phyloP scores from a whole-genome alignment of 2,888 invertebrate genomes.

The Archips crataeganus region DNA sequence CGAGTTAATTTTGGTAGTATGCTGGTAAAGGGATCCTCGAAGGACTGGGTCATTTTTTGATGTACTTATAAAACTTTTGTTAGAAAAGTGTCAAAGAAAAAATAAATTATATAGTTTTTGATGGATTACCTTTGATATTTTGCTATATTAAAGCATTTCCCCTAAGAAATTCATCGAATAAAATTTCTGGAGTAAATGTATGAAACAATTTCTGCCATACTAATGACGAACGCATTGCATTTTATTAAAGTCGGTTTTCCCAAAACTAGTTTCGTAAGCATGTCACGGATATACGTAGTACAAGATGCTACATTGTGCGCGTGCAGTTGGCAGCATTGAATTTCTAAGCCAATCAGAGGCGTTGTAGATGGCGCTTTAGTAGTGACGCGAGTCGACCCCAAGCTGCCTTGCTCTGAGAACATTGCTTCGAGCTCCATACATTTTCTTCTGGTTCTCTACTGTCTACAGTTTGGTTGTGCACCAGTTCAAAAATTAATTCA shows the following conservation, averaged over 20 bases:
- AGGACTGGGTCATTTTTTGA: constrained; percentile 80
- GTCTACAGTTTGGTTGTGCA: constrained; percentile 85
- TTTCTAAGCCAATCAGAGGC: constrained; percentile 68
- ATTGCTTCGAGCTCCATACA: constrained; percentile 85
- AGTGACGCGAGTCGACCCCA: constrained; percentile 82
- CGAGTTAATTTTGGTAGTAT: constrained; percentile 79
- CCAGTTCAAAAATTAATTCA: constrained; percentile 85
- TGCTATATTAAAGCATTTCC: constrained; percentile 58
- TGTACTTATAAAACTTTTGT: constrained; percentile 76
- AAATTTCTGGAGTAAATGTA: constrained; percentile 77
- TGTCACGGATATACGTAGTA: constrained; percentile 84
- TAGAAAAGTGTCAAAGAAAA: constrained; percentile 59
- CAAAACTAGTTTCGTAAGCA: constrained; percentile 47
- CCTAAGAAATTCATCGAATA: constrained; percentile 62
- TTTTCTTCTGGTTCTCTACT: constrained; percentile 85
- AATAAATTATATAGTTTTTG: constrained; percentile 54
- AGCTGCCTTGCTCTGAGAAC: constrained; percentile 83
- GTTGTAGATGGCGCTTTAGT: constrained; percentile 78
- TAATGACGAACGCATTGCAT: constrained; percentile 47
- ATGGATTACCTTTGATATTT: constrained; percentile 53
- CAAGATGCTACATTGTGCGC: constrained; percentile 62
- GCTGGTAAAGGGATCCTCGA: constrained; percentile 72
- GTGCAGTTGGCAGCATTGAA: constrained; percentile 71
- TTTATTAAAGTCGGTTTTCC: constrained; percentile 54
- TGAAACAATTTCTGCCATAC: constrained; percentile 51